Evolutionary conservation across 1,140 invertebrate genomes (phyloP).

Genomic region (Lepidurus couesii): DNA sequence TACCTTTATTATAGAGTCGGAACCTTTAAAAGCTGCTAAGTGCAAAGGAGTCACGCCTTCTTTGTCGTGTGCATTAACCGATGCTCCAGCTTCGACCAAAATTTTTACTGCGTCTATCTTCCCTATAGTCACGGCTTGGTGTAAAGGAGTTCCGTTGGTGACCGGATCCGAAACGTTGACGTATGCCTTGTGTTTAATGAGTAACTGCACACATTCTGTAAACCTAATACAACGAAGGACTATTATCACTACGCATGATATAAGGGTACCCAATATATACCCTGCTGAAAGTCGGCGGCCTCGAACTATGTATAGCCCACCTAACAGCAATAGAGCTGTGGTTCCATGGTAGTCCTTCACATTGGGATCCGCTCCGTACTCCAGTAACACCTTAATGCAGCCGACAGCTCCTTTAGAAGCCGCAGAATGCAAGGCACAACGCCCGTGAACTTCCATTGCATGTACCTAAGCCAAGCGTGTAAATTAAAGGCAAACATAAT

Average conservation of each 20-base stretch:
- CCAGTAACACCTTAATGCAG: conserved; percentile 30
- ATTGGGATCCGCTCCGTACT: conserved; percentile 31
- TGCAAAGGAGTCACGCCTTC: conserved; percentile 56
- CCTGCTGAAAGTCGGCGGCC: conserved; percentile 18
- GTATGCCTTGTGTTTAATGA: conserved; percentile 39
- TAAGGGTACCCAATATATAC: background rate
- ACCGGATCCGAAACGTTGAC: conserved; percentile 39
- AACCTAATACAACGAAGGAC: conserved; percentile 34
- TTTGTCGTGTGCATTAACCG: conserved; percentile 50
- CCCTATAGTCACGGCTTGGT: conserved; percentile 53
- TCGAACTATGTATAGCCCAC: conserved; percentile 28
- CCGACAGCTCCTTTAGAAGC: conserved; percentile 24
- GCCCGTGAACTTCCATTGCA: conserved; percentile 27
- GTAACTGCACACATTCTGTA: conserved; percentile 35
- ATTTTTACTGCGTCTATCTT: conserved; percentile 51
- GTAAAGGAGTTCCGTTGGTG: conserved; percentile 50
- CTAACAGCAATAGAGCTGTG: conserved; percentile 32
- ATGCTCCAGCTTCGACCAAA: conserved; percentile 50
- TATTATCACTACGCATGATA: background rate
- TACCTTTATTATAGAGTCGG: conserved; percentile 47
- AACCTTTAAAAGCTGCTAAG: conserved; percentile 48
- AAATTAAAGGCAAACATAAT: background rate
- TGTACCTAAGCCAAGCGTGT: conserved; percentile 29
- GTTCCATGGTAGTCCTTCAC: conserved; percentile 27
- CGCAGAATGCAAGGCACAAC: conserved; percentile 33